phyloP scores from a whole-genome alignment of 2,113 vertebrate genomes.

The Burhinus bistriatus region DNA sequence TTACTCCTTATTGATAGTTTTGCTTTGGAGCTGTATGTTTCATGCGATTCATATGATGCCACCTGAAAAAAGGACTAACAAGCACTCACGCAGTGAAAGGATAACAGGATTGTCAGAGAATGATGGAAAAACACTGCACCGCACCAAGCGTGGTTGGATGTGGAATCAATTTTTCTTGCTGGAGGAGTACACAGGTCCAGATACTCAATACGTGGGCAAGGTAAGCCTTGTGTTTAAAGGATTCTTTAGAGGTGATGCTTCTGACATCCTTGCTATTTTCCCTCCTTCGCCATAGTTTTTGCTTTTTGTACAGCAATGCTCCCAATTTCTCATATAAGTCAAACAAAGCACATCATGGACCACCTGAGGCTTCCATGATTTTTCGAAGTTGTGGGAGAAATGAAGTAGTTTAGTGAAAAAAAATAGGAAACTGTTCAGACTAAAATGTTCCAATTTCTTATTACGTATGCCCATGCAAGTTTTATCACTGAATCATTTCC shows the following conservation, averaged over 20 bases:
- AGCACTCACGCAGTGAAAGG: conserved; percentile 43
- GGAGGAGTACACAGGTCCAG: conserved; percentile 92
- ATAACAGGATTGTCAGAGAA: conserved; percentile 69
- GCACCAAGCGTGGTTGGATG: conserved; percentile 96
- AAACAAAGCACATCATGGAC: background rate
- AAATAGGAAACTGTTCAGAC: background rate
- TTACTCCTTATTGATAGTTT: conserved; percentile 46
- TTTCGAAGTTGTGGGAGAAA: background rate
- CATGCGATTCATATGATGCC: conserved; percentile 21
- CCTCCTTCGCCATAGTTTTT: background rate
- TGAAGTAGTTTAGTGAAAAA: background rate
- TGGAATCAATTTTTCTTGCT: conserved; percentile 99
- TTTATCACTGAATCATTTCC: background rate
- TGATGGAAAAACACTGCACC: conserved; percentile 80
- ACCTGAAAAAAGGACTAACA: conserved; percentile 46
- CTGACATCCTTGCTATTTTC: background rate
- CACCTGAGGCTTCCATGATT: background rate
- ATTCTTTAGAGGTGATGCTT: background rate
- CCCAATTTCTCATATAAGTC: background rate
- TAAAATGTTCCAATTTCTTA: background rate
- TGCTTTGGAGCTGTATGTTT: conserved; percentile 70
- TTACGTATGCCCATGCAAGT: background rate
- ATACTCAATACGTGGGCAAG: conserved; percentile 97
- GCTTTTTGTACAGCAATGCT: background rate
- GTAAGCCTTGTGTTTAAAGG: conserved; percentile 72